Percentiles rank a stretch among this genome's conserved stretches.
Conservation (phyloP, 2,113 vertebrate species). For the Lampris incognitus region DNA sequence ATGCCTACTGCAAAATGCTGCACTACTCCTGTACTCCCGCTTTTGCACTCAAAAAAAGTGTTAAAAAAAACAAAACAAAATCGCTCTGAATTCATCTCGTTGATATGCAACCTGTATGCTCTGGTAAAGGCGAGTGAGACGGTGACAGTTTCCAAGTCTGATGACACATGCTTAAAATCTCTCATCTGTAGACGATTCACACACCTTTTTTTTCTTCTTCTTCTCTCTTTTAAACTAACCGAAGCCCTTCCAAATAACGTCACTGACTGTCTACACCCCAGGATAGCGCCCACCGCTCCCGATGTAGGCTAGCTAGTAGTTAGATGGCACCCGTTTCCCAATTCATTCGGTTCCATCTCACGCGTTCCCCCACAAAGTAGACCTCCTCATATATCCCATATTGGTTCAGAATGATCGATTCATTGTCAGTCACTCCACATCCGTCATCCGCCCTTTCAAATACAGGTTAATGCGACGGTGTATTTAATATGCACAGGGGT, state of each 20-base stretch:
- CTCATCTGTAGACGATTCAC: constrained; percentile 8
- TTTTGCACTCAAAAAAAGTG: constrained; percentile 1
- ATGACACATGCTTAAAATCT: constrained; percentile 32
- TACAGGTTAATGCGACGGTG: constrained; percentile 19
- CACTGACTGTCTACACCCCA: background rate
- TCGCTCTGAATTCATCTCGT: constrained; percentile 14
- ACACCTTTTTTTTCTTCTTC: background rate
- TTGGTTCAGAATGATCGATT: constrained; percentile 2
- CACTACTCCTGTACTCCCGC: background rate
- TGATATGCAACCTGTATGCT: constrained; percentile 72
- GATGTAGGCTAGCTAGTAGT: background rate
- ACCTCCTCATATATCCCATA: background rate
- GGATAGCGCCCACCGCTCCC: too few relatives aligned
- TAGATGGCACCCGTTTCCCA: constrained; percentile 24
- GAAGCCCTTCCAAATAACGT: background rate
- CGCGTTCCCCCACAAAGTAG: background rate
- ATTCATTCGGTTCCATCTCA: background rate
- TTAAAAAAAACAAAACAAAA: constrained; percentile 10
- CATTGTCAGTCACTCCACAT: constrained; percentile 21
- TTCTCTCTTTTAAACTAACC: background rate
- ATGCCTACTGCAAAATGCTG: constrained; percentile 35
- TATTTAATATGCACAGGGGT: constrained; percentile 45
- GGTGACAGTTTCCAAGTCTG: constrained; percentile 31
- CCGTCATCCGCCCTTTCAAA: constrained; percentile 31
- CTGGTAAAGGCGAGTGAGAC: constrained; percentile 22